Conservation (phyloP, 2,113 vertebrate species). For the Emydura subglobosa region DNA sequence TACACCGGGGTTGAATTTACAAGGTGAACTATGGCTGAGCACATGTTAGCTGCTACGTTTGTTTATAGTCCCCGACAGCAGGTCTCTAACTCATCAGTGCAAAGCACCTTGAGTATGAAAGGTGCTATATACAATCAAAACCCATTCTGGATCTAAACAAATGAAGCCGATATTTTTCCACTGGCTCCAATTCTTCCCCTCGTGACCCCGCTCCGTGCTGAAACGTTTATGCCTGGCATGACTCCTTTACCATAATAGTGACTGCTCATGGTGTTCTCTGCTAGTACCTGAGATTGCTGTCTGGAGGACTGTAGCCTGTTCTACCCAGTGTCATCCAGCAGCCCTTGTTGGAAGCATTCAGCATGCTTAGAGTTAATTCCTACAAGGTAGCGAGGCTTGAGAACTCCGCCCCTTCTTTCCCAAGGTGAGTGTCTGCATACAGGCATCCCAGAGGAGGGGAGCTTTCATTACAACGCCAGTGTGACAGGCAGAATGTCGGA, state of each 20-base stretch:
- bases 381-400: neutral
- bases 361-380: slow-evolving; percentile 66
- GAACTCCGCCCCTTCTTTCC: slow-evolving; percentile 60
- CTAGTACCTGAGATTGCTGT: neutral
- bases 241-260: neutral
- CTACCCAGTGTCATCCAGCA: neutral
- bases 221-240: neutral
- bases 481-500: slow-evolving; percentile 57
- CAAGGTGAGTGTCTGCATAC: slow-evolving; percentile 61
- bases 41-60: neutral
- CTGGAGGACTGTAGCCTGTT: neutral
- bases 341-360: slow-evolving; percentile 31
- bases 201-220: neutral
- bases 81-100: neutral
- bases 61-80: neutral
- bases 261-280: neutral
- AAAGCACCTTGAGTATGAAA: neutral
- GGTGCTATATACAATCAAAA: neutral
- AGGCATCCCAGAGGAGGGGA: slow-evolving; percentile 49
- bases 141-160: neutral
- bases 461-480: slow-evolving; percentile 45
- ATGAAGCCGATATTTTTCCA: neutral
- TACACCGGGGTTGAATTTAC: neutral
- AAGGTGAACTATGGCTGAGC: neutral
- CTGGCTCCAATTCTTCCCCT: neutral